Base-by-base conservation (phyloP, 2,888 invertebrate genomes). In the Hemistola chrysoprasaria region DNA sequence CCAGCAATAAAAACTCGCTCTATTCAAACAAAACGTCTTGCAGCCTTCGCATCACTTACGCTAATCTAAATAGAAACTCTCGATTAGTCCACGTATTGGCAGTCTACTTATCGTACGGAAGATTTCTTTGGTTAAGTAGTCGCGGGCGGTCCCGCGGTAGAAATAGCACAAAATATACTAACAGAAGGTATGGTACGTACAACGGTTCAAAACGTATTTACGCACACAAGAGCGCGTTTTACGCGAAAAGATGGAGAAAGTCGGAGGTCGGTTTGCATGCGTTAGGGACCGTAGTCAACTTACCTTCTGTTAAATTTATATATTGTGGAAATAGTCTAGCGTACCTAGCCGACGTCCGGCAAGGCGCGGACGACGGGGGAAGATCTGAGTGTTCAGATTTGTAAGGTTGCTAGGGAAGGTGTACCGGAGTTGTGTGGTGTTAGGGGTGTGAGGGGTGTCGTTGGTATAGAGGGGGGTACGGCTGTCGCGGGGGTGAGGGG, bases 61-160 rank as follows among this genome's bases (percentile, higher is more conserved):
- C 70, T 78, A 78, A 74, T 74, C 72, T 74, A 77, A 70, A 65
- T 79, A 80, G 68, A 79, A 78, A 79, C 75, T 71, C 56, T 68
- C 60, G 61, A 65, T 64, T 65, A 59, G 63, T 71, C 61, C 46
- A 58, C 51, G 54, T 61, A 63, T 60, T 65, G 73, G 72, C 78
- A 71, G 74, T 71, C 59, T 68, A 66, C 59, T 60, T 55, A 39
- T 47, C 65, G 57, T 59, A 47, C 65, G 62, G 65, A 66, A 72
- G 70, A 59, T 71, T 66, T 82, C 82, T 83, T 83, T 83, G 82
- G 82, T 80, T 65, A 70, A 59, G 59, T 61, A 62, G 62, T 33
- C 64, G 60, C 58, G 48, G 50, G 29, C 25, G 46, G 41, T 59
- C 47, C 51, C 50, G 55, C 52, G 44, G 35, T 32, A 28, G 50